These are phyloP conservation scores for Alviniconcha marisindica DNA, from an alignment of 1,140 invertebrate species.

Conservation along the genomic window DNA sequence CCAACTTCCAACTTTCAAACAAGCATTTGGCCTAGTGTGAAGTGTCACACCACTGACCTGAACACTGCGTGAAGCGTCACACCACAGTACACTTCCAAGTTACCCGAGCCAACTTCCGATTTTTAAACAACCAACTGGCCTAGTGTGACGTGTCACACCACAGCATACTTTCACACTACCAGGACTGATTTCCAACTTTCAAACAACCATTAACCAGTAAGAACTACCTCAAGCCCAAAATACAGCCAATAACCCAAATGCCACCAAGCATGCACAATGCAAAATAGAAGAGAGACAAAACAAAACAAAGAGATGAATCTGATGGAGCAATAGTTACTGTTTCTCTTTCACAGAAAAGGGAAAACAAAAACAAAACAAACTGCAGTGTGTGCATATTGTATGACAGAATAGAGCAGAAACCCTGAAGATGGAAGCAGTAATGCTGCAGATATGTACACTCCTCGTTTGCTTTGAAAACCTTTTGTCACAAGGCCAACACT, in stretches of 20 bases:
- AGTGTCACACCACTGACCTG: too few species aligned
- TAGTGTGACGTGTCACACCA: background rate
- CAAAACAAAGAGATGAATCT: too few species aligned
- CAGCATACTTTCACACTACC: background rate
- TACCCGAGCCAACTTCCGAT: background rate
- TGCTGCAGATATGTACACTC: conserved; percentile 18
- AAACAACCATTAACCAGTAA: background rate
- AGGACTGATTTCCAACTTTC: too few species aligned
- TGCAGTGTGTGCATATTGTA: too few species aligned
- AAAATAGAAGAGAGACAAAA: too few species aligned
- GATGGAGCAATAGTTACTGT: too few species aligned
- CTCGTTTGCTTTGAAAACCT: background rate
- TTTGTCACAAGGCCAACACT: background rate
- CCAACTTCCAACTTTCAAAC: too few species aligned
- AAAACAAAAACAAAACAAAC: too few species aligned
- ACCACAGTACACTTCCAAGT: too few species aligned
- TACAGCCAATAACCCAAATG: background rate
- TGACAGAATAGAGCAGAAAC: too few species aligned
- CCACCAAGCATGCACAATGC: background rate
- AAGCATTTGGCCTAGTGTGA: too few species aligned
- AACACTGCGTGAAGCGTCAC: too few species aligned
- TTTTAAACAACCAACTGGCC: background rate
- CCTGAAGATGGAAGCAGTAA: background rate
- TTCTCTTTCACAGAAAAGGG: background rate
- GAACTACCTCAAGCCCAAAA: background rate